Percentiles rank a stretch among this genome's conserved stretches.
Evolutionary conservation across 2,797 vertebrate genomes (phyloP).

Genomic region (Neosilurus mollespiculum): DNA sequence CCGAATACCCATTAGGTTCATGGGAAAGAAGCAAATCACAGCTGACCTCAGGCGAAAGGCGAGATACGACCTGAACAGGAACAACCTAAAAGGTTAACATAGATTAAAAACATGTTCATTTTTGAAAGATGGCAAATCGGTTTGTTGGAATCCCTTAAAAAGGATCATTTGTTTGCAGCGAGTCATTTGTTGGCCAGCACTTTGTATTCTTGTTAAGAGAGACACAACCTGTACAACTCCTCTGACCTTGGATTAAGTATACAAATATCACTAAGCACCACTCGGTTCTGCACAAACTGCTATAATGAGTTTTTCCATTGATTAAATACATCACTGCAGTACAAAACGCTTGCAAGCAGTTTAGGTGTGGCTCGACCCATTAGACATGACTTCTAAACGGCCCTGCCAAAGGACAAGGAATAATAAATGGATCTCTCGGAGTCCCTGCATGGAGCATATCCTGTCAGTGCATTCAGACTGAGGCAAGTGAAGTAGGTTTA

Average conservation of each 20-base stretch:
- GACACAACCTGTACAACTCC: not conserved
- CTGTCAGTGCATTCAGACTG: slow-evolving; percentile 74
- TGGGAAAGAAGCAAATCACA: too few relatives aligned
- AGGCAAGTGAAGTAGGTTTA: slow-evolving; percentile 65
- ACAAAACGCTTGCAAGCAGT: slow-evolving; percentile 29
- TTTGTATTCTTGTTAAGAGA: too few relatives aligned
- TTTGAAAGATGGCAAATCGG: not conserved
- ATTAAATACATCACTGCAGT: slow-evolving; percentile 38
- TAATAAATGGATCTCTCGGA: slow-evolving; percentile 68
- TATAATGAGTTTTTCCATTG: slow-evolving; percentile 20
- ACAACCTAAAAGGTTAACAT: too few relatives aligned
- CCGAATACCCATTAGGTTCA: too few relatives aligned
- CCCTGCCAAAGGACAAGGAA: slow-evolving; percentile 62
- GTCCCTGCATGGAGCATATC: slow-evolving; percentile 63
- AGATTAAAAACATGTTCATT: too few relatives aligned
- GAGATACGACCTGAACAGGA: too few relatives aligned
- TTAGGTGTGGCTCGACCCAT: slow-evolving; percentile 64
- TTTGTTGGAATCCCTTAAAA: not conserved
- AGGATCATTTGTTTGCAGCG: not conserved
- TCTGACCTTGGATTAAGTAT: slow-evolving; percentile 16
- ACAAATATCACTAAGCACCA: not conserved
- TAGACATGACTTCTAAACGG: slow-evolving; percentile 68
- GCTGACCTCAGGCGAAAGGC: too few relatives aligned
- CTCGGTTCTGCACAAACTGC: not conserved
- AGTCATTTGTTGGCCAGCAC: not conserved